Percentiles rank a stretch among this genome's conserved stretches.
Evolutionary conservation across 2,888 invertebrate genomes (phyloP).

Genomic region (Aspidiotus destructor): DNA sequence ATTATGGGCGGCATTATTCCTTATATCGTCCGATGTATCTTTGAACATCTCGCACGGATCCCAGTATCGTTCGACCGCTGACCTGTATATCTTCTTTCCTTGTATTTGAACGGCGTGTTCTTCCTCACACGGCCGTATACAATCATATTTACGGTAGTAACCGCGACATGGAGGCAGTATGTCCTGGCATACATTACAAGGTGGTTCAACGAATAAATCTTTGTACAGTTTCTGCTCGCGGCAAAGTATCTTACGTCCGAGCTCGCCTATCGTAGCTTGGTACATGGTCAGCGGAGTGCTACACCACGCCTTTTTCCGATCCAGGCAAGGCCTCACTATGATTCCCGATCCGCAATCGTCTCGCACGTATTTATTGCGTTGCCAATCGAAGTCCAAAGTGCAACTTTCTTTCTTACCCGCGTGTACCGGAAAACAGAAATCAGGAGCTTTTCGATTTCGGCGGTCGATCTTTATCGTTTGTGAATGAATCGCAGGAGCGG

Average conservation of each 20-base stretch:
- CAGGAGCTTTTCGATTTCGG: too few species aligned
- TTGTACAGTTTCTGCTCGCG: conserved; percentile 13
- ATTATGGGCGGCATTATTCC: too few species aligned
- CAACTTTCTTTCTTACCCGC: too few species aligned
- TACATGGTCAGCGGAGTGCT: conserved; percentile 24
- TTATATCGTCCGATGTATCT: too few species aligned
- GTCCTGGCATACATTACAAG: conserved; percentile 13
- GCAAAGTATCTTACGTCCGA: conserved; percentile 13
- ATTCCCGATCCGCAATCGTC: conserved; percentile 24
- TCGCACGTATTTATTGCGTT: conserved; percentile 17
- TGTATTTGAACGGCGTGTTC: conserved; percentile 9
- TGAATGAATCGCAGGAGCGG: too few species aligned
- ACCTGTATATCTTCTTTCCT: conserved; percentile 18
- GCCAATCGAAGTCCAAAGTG: not conserved
- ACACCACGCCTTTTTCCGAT: conserved; percentile 13
- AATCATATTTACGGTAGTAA: conserved; percentile 22
- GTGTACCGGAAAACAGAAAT: too few species aligned
- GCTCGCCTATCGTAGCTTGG: conserved; percentile 25
- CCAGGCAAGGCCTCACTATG: conserved; percentile 4
- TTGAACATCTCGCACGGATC: conserved; percentile 11
- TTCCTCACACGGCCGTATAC: conserved; percentile 23
- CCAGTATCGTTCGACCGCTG: conserved; percentile 14
- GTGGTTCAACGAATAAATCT: conserved; percentile 14
- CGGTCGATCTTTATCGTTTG: too few species aligned
- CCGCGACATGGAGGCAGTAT: conserved; percentile 21